Percentiles rank a stretch among this genome's conserved stretches.
These are phyloP conservation scores for Cremastinae sp. DNA, from an alignment of 2,888 invertebrate species.

Conservation along the genomic window DNA sequence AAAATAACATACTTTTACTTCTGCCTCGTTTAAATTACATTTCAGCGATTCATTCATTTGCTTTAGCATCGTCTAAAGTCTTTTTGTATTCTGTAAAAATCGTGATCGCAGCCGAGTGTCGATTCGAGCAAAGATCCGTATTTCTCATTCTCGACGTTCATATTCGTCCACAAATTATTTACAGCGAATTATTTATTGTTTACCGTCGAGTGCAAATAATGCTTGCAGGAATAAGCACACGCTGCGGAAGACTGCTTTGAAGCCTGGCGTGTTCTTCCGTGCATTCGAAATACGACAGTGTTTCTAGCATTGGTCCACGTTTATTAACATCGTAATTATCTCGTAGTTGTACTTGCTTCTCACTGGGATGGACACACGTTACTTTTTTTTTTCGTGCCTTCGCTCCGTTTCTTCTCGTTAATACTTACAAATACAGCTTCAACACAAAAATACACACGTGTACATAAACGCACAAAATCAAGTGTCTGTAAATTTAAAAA, in stretches of 20 bases:
- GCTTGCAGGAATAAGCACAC: slow-evolving; percentile 35
- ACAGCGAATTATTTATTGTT: slow-evolving; percentile 30
- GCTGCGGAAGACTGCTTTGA: slow-evolving; percentile 40
- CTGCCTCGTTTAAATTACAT: neutral
- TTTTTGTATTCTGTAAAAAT: too few relatives aligned
- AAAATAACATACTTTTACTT: slow-evolving; percentile 16
- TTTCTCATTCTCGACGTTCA: slow-evolving; percentile 26
- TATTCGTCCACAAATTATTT: slow-evolving; percentile 45
- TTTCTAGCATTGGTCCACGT: slow-evolving; percentile 25
- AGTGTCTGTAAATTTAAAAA: slow-evolving; percentile 13
- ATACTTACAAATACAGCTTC: slow-evolving; percentile 29
- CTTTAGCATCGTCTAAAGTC: neutral
- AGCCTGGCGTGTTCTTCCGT: slow-evolving; percentile 26
- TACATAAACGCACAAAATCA: neutral
- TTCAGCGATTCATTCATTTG: neutral
- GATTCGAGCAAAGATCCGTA: neutral
- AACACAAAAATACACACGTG: slow-evolving; percentile 6
- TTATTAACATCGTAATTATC: slow-evolving; percentile 41
- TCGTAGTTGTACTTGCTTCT: slow-evolving; percentile 6
- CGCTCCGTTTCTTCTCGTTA: slow-evolving; percentile 18
- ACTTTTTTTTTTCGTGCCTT: slow-evolving; percentile 4
- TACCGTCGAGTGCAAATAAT: slow-evolving; percentile 46
- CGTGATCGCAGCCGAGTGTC: too few relatives aligned
- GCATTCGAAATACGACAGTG: slow-evolving; percentile 9
- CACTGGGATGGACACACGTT: slow-evolving; percentile 7